These are phyloP conservation scores for Lordiphosa collinella DNA, from an alignment of 1,140 invertebrate genomes.

Conservation along the genomic window DNA sequence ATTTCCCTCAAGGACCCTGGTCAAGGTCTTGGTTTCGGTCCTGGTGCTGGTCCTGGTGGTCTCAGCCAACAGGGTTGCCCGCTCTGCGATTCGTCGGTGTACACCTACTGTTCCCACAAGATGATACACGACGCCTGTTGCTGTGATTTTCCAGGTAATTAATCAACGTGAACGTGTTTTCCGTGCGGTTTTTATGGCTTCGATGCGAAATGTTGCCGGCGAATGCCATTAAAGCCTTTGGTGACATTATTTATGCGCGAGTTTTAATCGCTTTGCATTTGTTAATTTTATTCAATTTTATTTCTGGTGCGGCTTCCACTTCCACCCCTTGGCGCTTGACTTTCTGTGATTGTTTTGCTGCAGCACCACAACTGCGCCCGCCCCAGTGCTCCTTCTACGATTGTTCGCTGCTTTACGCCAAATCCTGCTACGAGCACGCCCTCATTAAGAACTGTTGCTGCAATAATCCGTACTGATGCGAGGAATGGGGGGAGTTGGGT, in stretches of 20 bases:
- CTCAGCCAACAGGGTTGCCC: slow-evolving; percentile 81
- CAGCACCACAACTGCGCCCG: slow-evolving; percentile 63
- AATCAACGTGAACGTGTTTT: slow-evolving; percentile 6
- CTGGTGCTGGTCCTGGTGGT: slow-evolving; percentile 3
- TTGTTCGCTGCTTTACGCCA: slow-evolving; percentile 87
- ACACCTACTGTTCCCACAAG: slow-evolving; percentile 87
- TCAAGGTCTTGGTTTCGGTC: slow-evolving; percentile 5
- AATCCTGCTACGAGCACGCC: slow-evolving; percentile 85
- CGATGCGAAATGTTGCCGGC: too few relatives aligned
- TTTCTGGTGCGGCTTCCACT: slow-evolving; percentile 3
- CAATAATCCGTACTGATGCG: slow-evolving; percentile 79
- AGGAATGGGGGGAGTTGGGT: too few relatives aligned
- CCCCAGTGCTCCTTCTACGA: slow-evolving; percentile 84
- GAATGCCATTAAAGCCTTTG: slow-evolving; percentile 7
- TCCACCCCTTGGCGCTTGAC: neutral
- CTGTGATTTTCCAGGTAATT: slow-evolving; percentile 82
- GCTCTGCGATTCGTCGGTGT: slow-evolving; percentile 87
- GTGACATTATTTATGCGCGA: slow-evolving; percentile 35
- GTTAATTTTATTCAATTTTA: slow-evolving; percentile 38
- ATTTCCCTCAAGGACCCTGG: too few relatives aligned
- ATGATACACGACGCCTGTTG: slow-evolving; percentile 88
- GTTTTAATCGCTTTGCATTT: slow-evolving; percentile 21
- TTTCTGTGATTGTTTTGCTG: slow-evolving; percentile 21
- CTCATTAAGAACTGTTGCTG: slow-evolving; percentile 88
- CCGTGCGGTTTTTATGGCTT: neutral